Conservation (phyloP, 2,888 invertebrate genomes). For the Phortica magna region DNA sequence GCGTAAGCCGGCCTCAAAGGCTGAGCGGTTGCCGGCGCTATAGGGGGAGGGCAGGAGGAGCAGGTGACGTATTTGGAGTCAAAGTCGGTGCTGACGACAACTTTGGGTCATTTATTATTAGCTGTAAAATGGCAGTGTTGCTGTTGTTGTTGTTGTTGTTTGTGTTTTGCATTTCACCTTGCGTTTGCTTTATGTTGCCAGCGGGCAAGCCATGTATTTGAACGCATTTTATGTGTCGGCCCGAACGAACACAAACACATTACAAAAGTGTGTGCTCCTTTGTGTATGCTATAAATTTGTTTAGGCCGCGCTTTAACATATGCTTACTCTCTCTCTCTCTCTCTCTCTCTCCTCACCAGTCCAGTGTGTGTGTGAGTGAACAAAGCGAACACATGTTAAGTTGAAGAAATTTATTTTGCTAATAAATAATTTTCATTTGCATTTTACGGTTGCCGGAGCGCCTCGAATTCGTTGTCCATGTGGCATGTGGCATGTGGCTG, state of each 20-base stretch:
- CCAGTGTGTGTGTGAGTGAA: background rate
- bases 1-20: too few species aligned
- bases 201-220: constrained; percentile 4
- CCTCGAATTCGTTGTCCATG: background rate
- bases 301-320: constrained; percentile 4
- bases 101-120: constrained; percentile 67
- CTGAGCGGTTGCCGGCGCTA: too few species aligned
- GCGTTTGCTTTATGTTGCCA: constrained; percentile 11
- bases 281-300: constrained; percentile 27
- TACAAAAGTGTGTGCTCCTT: background rate
- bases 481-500: too few species aligned
- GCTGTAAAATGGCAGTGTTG: constrained; percentile 58
- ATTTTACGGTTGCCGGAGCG: constrained; percentile 23
- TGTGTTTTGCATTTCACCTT: constrained; percentile 7
- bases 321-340: background rate
- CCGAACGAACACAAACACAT: background rate
- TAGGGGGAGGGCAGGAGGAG: too few species aligned
- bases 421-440: constrained; percentile 54
- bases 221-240: constrained; percentile 20
- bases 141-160: constrained; percentile 10
- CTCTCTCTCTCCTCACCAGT: background rate
- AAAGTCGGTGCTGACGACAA: constrained; percentile 58
- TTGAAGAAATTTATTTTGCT: constrained; percentile 34
- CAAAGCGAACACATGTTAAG: constrained; percentile 12
- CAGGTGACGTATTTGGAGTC: background rate